Evolutionary conservation across 2,797 vertebrate species (phyloP).

Genomic region (Pristis pectinata): DNA sequence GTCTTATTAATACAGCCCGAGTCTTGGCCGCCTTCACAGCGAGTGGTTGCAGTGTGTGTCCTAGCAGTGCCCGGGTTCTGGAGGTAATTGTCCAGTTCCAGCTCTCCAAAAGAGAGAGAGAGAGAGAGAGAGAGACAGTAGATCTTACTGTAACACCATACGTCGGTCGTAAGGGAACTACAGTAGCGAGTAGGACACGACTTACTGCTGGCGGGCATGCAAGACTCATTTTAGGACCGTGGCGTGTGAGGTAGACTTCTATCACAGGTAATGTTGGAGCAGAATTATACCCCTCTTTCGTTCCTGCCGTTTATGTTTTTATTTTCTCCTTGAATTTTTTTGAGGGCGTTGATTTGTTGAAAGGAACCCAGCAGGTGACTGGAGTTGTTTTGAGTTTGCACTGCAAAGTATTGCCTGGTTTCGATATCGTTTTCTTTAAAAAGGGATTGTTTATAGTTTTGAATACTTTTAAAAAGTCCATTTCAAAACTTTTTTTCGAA

Average conservation of each 20-base stretch:
- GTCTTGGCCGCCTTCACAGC: not conserved
- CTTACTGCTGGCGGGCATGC: not conserved
- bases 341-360: not conserved
- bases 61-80: not conserved
- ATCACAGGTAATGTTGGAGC: slow-evolving; percentile 7
- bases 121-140: no score
- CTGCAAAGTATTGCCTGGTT: not conserved
- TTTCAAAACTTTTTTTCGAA: not conserved
- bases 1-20: not conserved
- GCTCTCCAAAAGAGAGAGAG: not conserved
- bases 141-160: not conserved
- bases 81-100: not conserved
- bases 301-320: not conserved
- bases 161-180: no score
- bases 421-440: not conserved
- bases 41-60: not conserved
- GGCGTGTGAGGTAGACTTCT: slow-evolving; percentile 27
- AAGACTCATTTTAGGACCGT: not conserved
- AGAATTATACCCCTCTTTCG: not conserved
- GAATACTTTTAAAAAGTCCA: not conserved
- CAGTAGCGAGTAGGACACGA: no score
- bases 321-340: not conserved
- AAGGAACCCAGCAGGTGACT: not conserved
- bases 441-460: not conserved
- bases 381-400: not conserved